A percentile compares a stretch with the other conserved stretches of the same genome.
Evolutionary conservation across 2,888 invertebrate species (phyloP).

Genomic region (Onthophagus sagittarius): DNA sequence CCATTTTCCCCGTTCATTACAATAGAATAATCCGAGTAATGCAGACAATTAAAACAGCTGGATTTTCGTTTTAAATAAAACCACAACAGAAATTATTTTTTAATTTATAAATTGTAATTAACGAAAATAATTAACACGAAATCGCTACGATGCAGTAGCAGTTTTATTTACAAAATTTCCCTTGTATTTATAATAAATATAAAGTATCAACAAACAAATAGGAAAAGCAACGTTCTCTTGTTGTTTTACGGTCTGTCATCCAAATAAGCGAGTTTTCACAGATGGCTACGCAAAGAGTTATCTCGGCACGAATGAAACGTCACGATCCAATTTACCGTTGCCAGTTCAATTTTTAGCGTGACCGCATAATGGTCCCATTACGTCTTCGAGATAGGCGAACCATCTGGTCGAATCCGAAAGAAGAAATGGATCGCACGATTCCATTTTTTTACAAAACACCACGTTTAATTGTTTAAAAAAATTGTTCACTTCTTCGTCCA

Average conservation of each 20-base stretch:
- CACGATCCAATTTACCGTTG: neutral
- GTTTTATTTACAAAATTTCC: too few species aligned
- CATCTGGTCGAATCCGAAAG: neutral
- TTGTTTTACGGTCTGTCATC: neutral
- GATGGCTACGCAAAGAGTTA: neutral
- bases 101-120: too few species aligned
- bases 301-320: neutral
- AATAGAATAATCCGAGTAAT: neutral
- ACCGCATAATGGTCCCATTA: neutral
- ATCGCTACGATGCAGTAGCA: too few species aligned
- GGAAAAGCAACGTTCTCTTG: neutral
- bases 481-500: too few species aligned
- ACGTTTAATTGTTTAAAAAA: neutral
- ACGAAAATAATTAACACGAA: too few species aligned
- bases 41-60: neutral
- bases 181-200: too few species aligned
- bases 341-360: neutral
- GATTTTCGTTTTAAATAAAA: too few species aligned
- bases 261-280: neutral
- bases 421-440: neutral
- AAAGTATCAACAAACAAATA: neutral
- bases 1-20: too few species aligned
- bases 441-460: neutral
- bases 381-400: neutral
- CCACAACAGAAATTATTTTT: too few species aligned